Base-by-base conservation (phyloP, 2,888 invertebrate genomes). In the Ichneumoninae sp. region DNA sequence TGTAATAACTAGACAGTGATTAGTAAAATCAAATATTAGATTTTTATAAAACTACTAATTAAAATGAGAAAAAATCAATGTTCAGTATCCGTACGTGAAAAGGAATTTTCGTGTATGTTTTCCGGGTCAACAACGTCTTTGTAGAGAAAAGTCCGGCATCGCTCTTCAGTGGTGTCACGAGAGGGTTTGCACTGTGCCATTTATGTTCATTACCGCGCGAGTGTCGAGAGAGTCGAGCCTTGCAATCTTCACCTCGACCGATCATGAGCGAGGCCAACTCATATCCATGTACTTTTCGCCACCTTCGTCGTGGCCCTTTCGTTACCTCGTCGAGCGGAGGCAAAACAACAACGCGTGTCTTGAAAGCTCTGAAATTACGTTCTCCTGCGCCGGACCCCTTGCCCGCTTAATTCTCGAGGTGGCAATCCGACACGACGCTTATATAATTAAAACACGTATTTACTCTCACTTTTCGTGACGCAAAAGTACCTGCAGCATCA, bases 131-230 rank as follows among this genome's bases (percentile, higher is more conserved):
- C 22, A 54, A 54, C 7, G 52, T 71, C 40, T 36, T 57, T 19
- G 40, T 57, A 16, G 36, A 40, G 22, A 16, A 30, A 71, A 10
- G 54, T 19, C 77, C 19, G 85, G 88, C 88, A 86, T 88, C 88
- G 86, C 87, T 87, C 73, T 80, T 57, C 66, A 69, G 74, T 69
- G 65, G 75, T 75, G 69, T 74, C 66, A 68, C 50, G 81, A 83
- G 86, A 78, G 85, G 87, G 86, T 87, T 86, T 87, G 85, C 76
- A 80, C 87, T 75, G 80, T 88, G 90, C 90, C 89, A 89, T 90
- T 89, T 85, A 88, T 90, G 89, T 89, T 86, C 90, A 88, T 90
- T 88, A 87, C 76, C 80, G 83, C 70, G 69, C 73, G 52, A 54
- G 54, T 73, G 75, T 19, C 57, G 26, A 50, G 57, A 63, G 50